Evolutionary conservation across 2,888 invertebrate species (phyloP).

Genomic region (Oligia strigilis): DNA sequence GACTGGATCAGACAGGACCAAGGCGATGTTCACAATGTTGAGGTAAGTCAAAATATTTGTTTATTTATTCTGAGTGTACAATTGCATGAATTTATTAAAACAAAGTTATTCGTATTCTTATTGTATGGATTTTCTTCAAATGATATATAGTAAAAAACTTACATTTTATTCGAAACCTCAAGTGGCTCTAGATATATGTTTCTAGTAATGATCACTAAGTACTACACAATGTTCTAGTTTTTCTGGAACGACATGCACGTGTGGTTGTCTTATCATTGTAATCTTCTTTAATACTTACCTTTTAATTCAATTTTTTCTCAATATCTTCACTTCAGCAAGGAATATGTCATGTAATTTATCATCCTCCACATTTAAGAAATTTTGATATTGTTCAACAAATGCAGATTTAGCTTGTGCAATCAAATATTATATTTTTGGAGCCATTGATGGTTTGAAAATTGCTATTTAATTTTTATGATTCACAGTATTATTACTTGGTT

Average conservation of each 20-base stretch:
- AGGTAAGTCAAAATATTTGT: conserved; percentile 45
- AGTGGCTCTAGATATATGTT: not conserved
- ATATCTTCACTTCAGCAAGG: not conserved
- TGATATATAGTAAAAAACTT: not conserved
- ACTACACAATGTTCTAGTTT: not conserved
- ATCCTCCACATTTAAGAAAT: not conserved
- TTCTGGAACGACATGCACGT: conserved; percentile 3
- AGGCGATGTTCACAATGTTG: conserved; percentile 48
- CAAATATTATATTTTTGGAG: too few relatives aligned
- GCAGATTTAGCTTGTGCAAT: not conserved
- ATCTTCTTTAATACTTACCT: conserved; percentile 2
- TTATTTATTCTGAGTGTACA: not conserved
- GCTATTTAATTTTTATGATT: not conserved
- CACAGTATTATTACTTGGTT: not conserved
- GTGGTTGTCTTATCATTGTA: conserved; percentile 13
- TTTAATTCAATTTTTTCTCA: not conserved
- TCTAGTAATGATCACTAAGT: not conserved
- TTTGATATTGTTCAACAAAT: not conserved
- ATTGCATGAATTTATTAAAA: not conserved
- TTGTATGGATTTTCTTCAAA: not conserved
- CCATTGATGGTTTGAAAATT: not conserved
- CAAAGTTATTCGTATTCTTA: not conserved
- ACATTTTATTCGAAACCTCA: not conserved
- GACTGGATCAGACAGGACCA: conserved; percentile 55
- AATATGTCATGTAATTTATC: not conserved